phyloP scores from a whole-genome alignment of 2,888 invertebrate species.

The Onthophagus sagittarius region DNA sequence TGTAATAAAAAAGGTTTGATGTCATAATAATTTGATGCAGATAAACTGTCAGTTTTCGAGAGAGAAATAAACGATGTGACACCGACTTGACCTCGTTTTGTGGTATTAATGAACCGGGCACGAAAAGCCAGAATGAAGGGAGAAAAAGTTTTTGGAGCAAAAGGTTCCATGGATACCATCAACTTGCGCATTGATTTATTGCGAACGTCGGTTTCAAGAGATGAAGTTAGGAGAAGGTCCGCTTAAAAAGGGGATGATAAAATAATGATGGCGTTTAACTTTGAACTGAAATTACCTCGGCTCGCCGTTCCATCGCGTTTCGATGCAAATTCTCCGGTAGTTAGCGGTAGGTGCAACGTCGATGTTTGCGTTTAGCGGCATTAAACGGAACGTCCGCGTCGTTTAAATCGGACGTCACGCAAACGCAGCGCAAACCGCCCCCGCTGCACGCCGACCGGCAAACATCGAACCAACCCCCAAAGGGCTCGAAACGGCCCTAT shows the following conservation, averaged over 20 bases:
- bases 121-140: background rate
- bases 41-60: conserved; percentile 18
- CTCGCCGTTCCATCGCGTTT: background rate
- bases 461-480: background rate
- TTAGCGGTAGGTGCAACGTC: background rate
- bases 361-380: background rate
- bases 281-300: background rate
- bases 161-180: background rate
- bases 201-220: background rate
- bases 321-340: background rate
- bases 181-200: background rate
- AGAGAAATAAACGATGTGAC: conserved; percentile 20
- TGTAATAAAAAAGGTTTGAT: too few relatives aligned
- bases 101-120: conserved; percentile 20
- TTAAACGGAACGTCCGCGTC: background rate
- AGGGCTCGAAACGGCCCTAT: background rate
- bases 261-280: background rate
- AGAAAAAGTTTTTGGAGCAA: background rate
- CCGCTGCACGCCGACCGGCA: background rate
- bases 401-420: background rate
- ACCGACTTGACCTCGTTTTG: background rate
- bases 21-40: conserved; percentile 20
- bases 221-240: background rate
- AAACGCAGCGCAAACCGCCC: background rate
- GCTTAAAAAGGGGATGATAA: background rate